phyloP scores from a whole-genome alignment of 2,113 vertebrate genomes.

The Tonatia bakeri region DNA sequence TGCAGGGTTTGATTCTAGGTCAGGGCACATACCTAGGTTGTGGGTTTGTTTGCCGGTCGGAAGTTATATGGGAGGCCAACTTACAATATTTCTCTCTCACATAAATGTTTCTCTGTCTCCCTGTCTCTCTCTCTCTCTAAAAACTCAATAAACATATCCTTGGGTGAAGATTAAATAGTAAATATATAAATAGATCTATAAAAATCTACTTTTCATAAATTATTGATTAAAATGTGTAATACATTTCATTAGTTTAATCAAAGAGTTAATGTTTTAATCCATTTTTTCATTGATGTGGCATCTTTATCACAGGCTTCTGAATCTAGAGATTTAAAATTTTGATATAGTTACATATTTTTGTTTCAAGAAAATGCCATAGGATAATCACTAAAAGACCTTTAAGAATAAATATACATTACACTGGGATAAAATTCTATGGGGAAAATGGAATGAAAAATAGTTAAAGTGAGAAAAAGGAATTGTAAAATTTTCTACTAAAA shows the following conservation, averaged over 20 bases:
- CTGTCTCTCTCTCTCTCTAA: too few relatives aligned
- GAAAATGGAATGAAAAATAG: neutral
- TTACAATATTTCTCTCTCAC: too few relatives aligned
- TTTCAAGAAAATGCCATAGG: neutral
- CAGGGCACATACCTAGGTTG: too few relatives aligned
- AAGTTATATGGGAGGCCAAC: too few relatives aligned
- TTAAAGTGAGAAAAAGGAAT: neutral
- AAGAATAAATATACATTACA: neutral
- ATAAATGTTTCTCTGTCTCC: too few relatives aligned
- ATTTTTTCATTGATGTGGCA: neutral
- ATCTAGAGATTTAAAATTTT: neutral
- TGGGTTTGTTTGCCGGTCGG: too few relatives aligned
- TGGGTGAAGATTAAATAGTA: too few relatives aligned
- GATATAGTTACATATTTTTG: neutral
- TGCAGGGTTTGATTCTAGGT: too few relatives aligned
- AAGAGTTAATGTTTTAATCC: neutral
- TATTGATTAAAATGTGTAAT: neutral
- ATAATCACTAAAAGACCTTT: neutral
- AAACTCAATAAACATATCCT: too few relatives aligned
- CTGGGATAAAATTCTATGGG: neutral
- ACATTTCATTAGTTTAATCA: neutral
- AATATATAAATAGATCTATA: neutral
- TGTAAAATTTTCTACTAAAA: neutral
- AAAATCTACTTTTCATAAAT: neutral
- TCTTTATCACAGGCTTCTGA: neutral